phyloP scores from a whole-genome alignment of 2,888 invertebrate species.

The Nymphalis urticae region DNA sequence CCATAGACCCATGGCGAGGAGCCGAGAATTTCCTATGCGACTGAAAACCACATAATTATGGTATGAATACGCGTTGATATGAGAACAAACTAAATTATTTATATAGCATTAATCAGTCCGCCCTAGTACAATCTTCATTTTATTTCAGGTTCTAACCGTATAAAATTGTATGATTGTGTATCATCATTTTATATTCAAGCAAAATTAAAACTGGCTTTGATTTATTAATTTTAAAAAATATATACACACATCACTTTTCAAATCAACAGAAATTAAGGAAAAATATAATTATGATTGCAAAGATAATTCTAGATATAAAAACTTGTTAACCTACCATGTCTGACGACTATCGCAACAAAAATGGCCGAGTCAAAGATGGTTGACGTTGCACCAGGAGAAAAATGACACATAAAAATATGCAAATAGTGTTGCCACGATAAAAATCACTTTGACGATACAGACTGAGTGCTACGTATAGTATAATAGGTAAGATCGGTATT shows the following conservation, averaged over 20 bases:
- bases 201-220: slow-evolving; percentile 12
- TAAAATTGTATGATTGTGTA: slow-evolving; percentile 77
- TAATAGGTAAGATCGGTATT: no score
- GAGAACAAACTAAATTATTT: background rate
- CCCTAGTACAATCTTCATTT: slow-evolving; percentile 88
- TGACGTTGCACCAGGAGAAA: background rate
- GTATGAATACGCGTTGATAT: background rate
- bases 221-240: background rate
- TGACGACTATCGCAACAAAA: slow-evolving; percentile 69
- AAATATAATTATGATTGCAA: slow-evolving; percentile 25
- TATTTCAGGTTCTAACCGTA: slow-evolving; percentile 86
- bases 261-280: slow-evolving; percentile 36
- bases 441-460: no score
- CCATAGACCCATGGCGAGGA: slow-evolving; percentile 99
- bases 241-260: background rate
- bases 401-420: background rate
- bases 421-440: background rate
- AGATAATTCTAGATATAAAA: slow-evolving; percentile 19
- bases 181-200: slow-evolving; percentile 80
- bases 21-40: slow-evolving; percentile 99
- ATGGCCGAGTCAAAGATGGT: slow-evolving; percentile 57
- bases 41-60: slow-evolving; percentile 79
- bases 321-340: slow-evolving; percentile 62
- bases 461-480: no score
- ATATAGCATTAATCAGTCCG: slow-evolving; percentile 82